These are phyloP conservation scores for Regulus satrapa DNA, from an alignment of 2,113 vertebrate species.

Conservation along the genomic window DNA sequence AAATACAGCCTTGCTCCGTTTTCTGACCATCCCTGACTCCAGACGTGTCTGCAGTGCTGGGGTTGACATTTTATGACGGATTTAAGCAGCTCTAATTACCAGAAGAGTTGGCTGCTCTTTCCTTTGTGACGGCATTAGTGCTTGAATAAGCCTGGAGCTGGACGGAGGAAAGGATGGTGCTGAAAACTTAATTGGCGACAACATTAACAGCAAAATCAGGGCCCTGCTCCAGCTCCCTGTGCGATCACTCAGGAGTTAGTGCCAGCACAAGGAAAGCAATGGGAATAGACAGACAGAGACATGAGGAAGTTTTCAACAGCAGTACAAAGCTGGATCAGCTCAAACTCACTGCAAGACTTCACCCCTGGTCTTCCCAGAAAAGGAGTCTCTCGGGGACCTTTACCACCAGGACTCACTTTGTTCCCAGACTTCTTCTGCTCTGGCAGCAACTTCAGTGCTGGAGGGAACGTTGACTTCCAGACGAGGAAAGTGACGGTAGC, in stretches of 20 bases:
- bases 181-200: conserved; percentile 47
- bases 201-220: neutral
- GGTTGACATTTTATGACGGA: neutral
- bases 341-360: neutral
- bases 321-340: neutral
- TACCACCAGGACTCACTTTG: neutral
- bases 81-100: conserved; percentile 19
- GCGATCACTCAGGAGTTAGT: neutral
- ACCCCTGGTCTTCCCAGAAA: neutral
- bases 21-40: neutral
- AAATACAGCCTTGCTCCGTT: neutral
- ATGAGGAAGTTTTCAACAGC: neutral
- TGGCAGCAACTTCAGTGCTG: neutral
- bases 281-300: neutral
- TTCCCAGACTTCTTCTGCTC: neutral
- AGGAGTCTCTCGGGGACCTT: neutral
- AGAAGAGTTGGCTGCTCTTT: conserved; percentile 9
- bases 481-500: neutral
- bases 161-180: conserved; percentile 27
- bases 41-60: neutral
- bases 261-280: neutral
- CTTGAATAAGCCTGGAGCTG: neutral
- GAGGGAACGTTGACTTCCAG: conserved; percentile 14
- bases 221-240: neutral
- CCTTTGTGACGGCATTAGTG: neutral